phyloP scores from a whole-genome alignment of 1,140 invertebrate genomes.

The Cardiocondyla obscurior region DNA sequence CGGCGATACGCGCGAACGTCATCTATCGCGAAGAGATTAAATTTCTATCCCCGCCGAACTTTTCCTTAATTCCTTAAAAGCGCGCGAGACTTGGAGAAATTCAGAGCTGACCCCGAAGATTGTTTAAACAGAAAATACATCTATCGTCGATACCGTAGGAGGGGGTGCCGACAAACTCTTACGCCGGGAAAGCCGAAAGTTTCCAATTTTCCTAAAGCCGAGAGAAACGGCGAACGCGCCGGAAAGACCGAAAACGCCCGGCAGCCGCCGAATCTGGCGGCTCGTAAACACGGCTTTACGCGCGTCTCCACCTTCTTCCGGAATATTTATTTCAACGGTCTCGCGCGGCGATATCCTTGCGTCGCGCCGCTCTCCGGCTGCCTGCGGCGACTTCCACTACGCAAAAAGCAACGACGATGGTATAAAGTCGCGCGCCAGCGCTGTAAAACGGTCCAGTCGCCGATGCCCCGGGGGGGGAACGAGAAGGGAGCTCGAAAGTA shows the following conservation, averaged over 20 bases:
- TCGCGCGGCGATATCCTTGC: slow-evolving; percentile 18
- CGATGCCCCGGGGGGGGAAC: neutral
- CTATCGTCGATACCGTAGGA: neutral
- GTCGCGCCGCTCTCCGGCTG: neutral
- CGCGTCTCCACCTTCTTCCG: slow-evolving; percentile 40
- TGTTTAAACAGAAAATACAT: neutral
- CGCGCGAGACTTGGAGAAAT: neutral
- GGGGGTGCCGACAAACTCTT: neutral
- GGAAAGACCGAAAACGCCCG: neutral
- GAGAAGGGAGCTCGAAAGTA: slow-evolving; percentile 66
- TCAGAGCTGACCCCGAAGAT: neutral
- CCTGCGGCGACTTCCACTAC: slow-evolving; percentile 23
- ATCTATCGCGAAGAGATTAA: neutral
- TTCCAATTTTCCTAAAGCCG: neutral
- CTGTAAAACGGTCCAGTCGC: slow-evolving; percentile 69
- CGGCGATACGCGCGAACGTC: neutral
- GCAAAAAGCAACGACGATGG: slow-evolving; percentile 59
- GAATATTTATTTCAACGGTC: slow-evolving; percentile 49
- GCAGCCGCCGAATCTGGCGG: slow-evolving; percentile 29
- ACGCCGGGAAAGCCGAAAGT: neutral
- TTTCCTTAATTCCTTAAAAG: neutral
- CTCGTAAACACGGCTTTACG: slow-evolving; percentile 43
- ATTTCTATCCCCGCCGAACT: neutral
- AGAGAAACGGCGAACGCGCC: neutral
- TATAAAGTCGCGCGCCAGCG: slow-evolving; percentile 70